A percentile compares a stretch with the other conserved stretches of the same genome.
Conservation (phyloP, 1,140 invertebrate species). For the Drosophila ironensis region DNA sequence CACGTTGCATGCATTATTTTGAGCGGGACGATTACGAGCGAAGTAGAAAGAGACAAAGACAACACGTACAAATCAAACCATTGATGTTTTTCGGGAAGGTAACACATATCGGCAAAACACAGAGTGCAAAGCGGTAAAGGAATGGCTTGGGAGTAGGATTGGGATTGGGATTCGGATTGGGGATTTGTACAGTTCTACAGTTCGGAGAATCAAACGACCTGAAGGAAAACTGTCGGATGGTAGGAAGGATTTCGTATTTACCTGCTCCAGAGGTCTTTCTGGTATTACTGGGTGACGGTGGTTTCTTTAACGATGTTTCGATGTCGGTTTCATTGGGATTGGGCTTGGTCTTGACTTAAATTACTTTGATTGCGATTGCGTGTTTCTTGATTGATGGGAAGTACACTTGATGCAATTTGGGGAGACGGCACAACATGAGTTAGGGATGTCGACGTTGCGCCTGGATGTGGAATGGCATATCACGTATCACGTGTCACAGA, state of each 20-base stretch:
- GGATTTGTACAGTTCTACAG: neutral
- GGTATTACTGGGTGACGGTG: constrained; percentile 20
- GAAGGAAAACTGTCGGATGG: constrained; percentile 37
- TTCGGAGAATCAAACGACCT: neutral
- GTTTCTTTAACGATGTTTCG: constrained; percentile 16
- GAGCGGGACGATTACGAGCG: neutral
- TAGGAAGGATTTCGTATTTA: constrained; percentile 50
- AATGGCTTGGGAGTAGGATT: too few species aligned
- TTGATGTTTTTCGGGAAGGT: too few species aligned
- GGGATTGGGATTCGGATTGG: neutral
- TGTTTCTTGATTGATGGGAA: too few species aligned
- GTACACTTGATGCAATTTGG: constrained; percentile 28
- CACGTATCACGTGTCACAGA: too few species aligned
- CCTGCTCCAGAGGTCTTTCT: constrained; percentile 42
- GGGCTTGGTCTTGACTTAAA: constrained; percentile 10
- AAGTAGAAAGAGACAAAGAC: neutral
- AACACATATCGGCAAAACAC: too few species aligned
- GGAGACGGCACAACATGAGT: constrained; percentile 4
- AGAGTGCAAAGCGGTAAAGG: too few species aligned
- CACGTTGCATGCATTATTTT: neutral
- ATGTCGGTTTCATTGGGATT: constrained; percentile 11
- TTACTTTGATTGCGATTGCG: neutral
- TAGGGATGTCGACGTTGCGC: constrained; percentile 3
- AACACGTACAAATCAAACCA: too few species aligned
- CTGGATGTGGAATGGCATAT: too few species aligned